Evolutionary conservation across 2,113 vertebrate species (phyloP).

Genomic region (Cervus canadensis): DNA sequence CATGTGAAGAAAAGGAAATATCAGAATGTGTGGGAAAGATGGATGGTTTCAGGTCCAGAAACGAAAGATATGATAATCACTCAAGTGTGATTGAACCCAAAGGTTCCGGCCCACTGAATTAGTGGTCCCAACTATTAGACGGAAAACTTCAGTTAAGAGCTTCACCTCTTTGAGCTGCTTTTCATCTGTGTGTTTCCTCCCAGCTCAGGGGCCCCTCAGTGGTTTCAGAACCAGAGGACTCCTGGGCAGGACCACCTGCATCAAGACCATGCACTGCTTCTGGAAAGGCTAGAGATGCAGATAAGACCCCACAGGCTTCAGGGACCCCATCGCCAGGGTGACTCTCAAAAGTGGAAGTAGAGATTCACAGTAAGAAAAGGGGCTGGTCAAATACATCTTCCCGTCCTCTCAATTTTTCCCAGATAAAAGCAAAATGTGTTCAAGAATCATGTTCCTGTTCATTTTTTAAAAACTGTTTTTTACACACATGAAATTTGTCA

Average conservation of each 20-base stretch:
- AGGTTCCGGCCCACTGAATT: neutral
- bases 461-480: neutral
- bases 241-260: neutral
- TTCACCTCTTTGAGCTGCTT: neutral
- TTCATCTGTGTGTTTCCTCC: neutral
- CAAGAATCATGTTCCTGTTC: neutral
- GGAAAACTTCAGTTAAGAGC: neutral
- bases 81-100: neutral
- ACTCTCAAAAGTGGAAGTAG: neutral
- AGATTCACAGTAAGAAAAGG: neutral
- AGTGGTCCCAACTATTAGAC: neutral
- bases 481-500: neutral
- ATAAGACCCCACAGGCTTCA: neutral
- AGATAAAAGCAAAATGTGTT: neutral
- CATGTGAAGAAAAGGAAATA: neutral
- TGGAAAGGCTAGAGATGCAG: neutral
- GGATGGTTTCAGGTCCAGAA: neutral
- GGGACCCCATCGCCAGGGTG: neutral
- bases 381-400: neutral
- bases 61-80: neutral
- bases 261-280: accelerated
- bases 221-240: neutral
- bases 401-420: neutral
- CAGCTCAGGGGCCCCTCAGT: neutral
- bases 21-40: neutral